Percentiles rank a stretch among this genome's conserved stretches.
Conservation (phyloP, 2,888 invertebrate genomes). For the Hemicrepidius hirtus region DNA sequence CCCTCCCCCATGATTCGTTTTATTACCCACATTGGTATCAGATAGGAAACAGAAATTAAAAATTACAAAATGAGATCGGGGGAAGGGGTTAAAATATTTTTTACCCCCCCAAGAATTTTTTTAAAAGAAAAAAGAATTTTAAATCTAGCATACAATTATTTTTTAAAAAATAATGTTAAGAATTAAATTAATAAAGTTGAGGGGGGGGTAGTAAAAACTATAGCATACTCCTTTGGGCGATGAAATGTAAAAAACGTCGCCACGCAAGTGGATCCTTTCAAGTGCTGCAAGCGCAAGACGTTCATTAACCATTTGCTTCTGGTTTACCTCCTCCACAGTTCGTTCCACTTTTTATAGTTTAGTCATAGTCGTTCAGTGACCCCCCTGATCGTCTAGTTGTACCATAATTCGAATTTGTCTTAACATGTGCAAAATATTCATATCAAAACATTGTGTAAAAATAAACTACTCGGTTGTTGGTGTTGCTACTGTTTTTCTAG, state of each 20-base stretch:
- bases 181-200: neutral
- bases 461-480: neutral
- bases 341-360: slow-evolving; percentile 40
- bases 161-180: too few species aligned
- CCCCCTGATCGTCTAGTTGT: slow-evolving; percentile 13
- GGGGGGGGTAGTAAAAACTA: neutral
- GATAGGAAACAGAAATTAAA: too few species aligned
- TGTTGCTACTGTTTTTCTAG: neutral
- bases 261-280: slow-evolving; percentile 1
- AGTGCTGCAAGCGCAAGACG: slow-evolving; percentile 10
- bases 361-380: slow-evolving; percentile 31
- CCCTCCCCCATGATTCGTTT: too few species aligned
- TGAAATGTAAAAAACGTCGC: neutral
- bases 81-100: too few species aligned
- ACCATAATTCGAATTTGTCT: slow-evolving; percentile 10
- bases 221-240: too few species aligned
- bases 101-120: too few species aligned
- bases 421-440: slow-evolving; percentile 15
- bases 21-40: too few species aligned
- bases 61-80: too few species aligned
- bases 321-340: slow-evolving; percentile 34
- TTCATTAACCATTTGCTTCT: slow-evolving; percentile 25
- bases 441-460: slow-evolving; percentile 12
- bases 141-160: too few species aligned
- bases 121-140: too few species aligned